Base-by-base conservation (phyloP, 2,888 invertebrate genomes). In the Eurois occulta region DNA sequence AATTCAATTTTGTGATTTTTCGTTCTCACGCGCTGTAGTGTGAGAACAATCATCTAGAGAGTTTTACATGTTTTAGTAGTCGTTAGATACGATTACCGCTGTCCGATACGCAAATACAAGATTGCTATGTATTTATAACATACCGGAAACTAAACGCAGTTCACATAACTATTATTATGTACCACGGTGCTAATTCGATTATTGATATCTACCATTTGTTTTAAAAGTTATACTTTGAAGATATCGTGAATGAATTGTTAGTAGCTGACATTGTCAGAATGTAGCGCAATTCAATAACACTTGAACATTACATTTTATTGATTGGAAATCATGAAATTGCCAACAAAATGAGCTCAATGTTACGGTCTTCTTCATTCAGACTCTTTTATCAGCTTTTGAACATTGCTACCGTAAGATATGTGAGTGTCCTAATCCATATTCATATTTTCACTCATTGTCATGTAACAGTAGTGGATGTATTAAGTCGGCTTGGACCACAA, bases 21-120 rank as follows among this genome's bases (percentile, higher is more conserved):
- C 91, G 92, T 96, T 96, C 96, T 95, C 96, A 96, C 96, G 96
- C 93, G 88, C 87, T 84, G 71, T 84, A 91, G 91, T 95, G 95
- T 95, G 95, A 95, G 95, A 95, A 96, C 93, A 93, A 92, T 92
- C 91, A 91, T 76, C 80, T 81, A 83, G 90, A 91, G 91, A 92
- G 91, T 91, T 93, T 92, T 92, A 92, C 92, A 92, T 91, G 91
- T 91, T 92, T 92, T 90, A 90, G 91, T 92, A 92, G 90, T 91
- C 89, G 91, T 92, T 93, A 91, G 91, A 90, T 89, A 88, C 90
- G 91, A 92, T 92, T 91, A 90, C 91, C 88, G 90, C 92, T 90
- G 91, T 92, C 91, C 93, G 95, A 93, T 94, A 95, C 94, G 95
- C 94, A 93, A 94, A 90, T 89, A 91, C 88, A 89, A 88, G 89